phyloP scores from a whole-genome alignment of 2,113 vertebrate species.

The Coracopsis vasa region DNA sequence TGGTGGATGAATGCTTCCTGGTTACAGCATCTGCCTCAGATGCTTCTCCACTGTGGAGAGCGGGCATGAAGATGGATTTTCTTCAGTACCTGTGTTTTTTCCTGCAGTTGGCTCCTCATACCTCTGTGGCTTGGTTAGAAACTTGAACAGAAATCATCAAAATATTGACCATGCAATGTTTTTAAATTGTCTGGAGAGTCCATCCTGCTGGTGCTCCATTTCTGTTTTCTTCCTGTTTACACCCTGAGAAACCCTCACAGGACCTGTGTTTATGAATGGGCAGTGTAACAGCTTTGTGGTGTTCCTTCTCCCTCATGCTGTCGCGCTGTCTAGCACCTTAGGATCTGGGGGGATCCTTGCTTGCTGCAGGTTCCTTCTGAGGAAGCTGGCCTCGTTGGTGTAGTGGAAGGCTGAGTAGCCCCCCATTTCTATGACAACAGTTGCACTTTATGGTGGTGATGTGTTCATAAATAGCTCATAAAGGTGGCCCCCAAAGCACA shows the following conservation, averaged over 20 bases:
- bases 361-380: not conserved
- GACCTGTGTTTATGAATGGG: not conserved
- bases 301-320: not conserved
- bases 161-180: not conserved
- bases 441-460: not conserved
- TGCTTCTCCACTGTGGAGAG: not conserved
- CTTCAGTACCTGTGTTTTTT: not conserved
- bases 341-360: not conserved
- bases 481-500: not conserved
- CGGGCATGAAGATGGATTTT: not conserved
- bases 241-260: not conserved
- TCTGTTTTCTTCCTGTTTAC: constrained; percentile 31
- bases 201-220: not conserved
- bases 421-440: not conserved
- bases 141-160: not conserved
- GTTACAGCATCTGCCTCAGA: not conserved
- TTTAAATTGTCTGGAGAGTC: not conserved
- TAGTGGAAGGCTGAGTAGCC: not conserved
- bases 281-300: not conserved
- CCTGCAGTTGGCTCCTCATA: not conserved
- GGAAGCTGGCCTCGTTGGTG: not conserved
- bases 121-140: not conserved
- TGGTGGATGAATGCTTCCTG: not conserved
- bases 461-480: not conserved
- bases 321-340: not conserved